A percentile compares a stretch with the other conserved stretches of the same genome.
Evolutionary conservation across 2,888 invertebrate species (phyloP).

Genomic region (Chymomyza fuscimana): DNA sequence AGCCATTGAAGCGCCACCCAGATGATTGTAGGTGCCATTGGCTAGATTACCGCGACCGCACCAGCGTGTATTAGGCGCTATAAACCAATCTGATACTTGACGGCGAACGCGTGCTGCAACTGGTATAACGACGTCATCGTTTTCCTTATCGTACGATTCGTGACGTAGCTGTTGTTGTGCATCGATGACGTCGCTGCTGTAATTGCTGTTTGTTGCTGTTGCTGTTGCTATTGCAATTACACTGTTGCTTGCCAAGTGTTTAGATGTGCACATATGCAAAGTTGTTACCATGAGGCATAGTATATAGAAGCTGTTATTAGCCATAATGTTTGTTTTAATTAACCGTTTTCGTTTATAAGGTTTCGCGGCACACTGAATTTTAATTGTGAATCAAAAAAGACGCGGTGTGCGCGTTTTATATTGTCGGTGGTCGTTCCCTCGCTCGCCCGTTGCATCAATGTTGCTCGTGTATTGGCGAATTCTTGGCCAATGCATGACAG

Average conservation of each 20-base stretch:
- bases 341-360: constrained; percentile 40
- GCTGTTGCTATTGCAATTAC: constrained; percentile 39
- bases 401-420: constrained; percentile 44
- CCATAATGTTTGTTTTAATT: constrained; percentile 4
- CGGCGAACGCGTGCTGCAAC: constrained; percentile 65
- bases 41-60: constrained; percentile 94
- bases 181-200: constrained; percentile 25
- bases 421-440: constrained; percentile 14
- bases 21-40: constrained; percentile 86
- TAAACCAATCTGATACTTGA: constrained; percentile 83
- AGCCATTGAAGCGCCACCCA: constrained; percentile 90
- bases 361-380: constrained; percentile 38
- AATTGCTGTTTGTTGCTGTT: constrained; percentile 12
- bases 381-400: constrained; percentile 28
- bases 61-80: constrained; percentile 95
- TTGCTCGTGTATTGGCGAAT: constrained; percentile 29
- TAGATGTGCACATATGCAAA: constrained; percentile 46
- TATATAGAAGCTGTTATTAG: constrained; percentile 24
- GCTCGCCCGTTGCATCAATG: constrained; percentile 15
- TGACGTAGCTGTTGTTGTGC: constrained; percentile 47
- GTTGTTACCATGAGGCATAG: constrained; percentile 21
- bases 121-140: constrained; percentile 23
- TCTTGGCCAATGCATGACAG: constrained; percentile 2
- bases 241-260: constrained; percentile 47
- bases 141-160: constrained; percentile 62